These are phyloP conservation scores for Leptopilina drosophilae DNA, from an alignment of 2,888 invertebrate genomes.

Conservation along the genomic window DNA sequence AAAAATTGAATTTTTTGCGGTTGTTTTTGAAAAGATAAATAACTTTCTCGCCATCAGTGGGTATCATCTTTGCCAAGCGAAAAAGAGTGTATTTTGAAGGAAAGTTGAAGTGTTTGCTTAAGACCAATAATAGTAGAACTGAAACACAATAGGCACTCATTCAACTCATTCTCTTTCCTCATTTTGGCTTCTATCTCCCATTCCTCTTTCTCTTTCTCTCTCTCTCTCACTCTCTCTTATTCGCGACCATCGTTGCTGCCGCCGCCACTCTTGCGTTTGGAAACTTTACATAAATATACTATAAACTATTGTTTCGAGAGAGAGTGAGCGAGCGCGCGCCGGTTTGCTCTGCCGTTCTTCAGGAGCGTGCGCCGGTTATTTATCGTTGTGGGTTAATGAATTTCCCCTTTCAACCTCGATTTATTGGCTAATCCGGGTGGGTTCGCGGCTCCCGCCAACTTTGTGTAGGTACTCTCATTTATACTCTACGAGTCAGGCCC, in stretches of 20 bases:
- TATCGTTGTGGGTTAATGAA: conserved; percentile 74
- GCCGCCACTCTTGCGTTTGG: conserved; percentile 62
- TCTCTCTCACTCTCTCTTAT: too few relatives aligned
- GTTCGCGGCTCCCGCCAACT: conserved; percentile 48
- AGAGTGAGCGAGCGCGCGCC: conserved; percentile 46
- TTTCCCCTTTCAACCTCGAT: conserved; percentile 69
- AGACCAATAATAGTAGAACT: conserved; percentile 62
- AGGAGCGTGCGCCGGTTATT: conserved; percentile 65
- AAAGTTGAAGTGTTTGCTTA: conserved; percentile 21
- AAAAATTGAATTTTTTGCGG: too few relatives aligned
- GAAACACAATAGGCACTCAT: conserved; percentile 67
- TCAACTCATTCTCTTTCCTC: conserved; percentile 55
- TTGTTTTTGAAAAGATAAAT: neutral
- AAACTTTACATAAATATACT: conserved; percentile 75
- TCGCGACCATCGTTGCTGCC: conserved; percentile 45
- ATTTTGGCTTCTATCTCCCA: conserved; percentile 49
- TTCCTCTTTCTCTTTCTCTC: neutral
- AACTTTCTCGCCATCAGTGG: neutral
- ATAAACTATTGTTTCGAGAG: conserved; percentile 71
- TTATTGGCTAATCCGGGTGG: conserved; percentile 67
- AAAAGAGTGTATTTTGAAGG: conserved; percentile 9
- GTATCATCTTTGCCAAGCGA: neutral
- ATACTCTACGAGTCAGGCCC: conserved; percentile 14
- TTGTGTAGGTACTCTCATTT: conserved; percentile 45
- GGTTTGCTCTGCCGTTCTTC: conserved; percentile 55